Evolutionary conservation across 1,140 invertebrate species (phyloP), one percentile per base, ranked within the genome.

Genomic region (Gonioctena quinquepunctata): DNA sequence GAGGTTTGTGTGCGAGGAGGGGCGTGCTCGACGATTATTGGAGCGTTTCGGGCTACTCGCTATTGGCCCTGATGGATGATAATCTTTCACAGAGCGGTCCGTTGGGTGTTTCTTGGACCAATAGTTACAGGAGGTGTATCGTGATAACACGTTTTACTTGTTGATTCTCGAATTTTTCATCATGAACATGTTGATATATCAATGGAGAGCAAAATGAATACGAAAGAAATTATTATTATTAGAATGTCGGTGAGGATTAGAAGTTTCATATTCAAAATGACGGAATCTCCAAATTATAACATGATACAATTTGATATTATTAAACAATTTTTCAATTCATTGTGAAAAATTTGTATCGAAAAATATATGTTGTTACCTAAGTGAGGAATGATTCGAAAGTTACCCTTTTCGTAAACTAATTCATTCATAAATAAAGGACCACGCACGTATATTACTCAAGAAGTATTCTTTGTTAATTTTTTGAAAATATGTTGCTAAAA

Each of bases 51-150:
- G 72, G 72, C 70, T 70, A 72, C 74, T 76, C 71, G 75, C 70
- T 64, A 82, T 82, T 82, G 81, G 81, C 52, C 52, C 23, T 42
- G 33, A 1, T 13, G 33, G 11, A 3, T 42, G 16, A 42, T 42
- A 4, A 42, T 42, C 33, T 11, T 42, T 7, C 33, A 42, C 33
- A 8, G 33, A 42, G 33, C 11, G 33, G 33, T 42, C 16, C 33
- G 33, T 42, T 42, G 33, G n/a, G 33, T 42, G 33, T 42, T 42
- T 3, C 16, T 26, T 26, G 69, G 68, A 74, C 81, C 81, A 81
- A 82, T 82, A 69, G 64, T 66, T 21, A 49, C 65, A 64, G 77
- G 76, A 66, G 80, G 80, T 76, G 75, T 70, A 19, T 56, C 64
- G 66, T 26, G 63, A 66, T 56, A 69, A 71, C 75, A 77, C 72